phyloP scores from a whole-genome alignment of 2,888 invertebrate species.

The Dolomedes plantarius region DNA sequence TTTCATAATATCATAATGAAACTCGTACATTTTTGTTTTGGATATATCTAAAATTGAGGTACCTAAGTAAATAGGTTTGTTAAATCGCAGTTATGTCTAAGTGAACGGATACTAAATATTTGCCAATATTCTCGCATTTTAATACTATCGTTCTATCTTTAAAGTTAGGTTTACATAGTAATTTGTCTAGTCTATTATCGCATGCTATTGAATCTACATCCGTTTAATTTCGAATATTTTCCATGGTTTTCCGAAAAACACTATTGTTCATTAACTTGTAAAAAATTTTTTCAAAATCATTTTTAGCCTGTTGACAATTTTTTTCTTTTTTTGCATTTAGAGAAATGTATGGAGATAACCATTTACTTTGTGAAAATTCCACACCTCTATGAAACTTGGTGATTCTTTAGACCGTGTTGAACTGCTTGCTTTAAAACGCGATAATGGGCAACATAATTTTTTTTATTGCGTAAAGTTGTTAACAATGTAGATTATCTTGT shows the following conservation, averaged over 20 bases:
- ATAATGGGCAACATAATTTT: conserved; percentile 6
- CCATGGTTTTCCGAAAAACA: conserved; percentile 76
- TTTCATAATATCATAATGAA: neutral
- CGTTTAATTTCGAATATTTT: conserved; percentile 75
- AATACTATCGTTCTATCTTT: conserved; percentile 34
- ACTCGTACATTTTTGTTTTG: neutral
- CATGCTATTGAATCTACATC: conserved; percentile 73
- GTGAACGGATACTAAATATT: conserved; percentile 25
- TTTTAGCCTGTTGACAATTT: conserved; percentile 71
- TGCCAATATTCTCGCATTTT: no score
- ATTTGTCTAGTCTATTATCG: conserved; percentile 13
- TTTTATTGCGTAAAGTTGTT: neutral
- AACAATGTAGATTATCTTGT: conserved; percentile 14
- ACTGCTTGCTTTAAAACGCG: neutral
- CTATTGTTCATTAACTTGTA: conserved; percentile 76
- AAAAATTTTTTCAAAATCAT: conserved; percentile 76
- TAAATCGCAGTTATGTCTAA: conserved; percentile 36
- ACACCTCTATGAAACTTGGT: conserved; percentile 73
- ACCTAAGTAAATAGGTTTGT: conserved; percentile 27
- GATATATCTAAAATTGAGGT: neutral
- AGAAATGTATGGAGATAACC: conserved; percentile 54
- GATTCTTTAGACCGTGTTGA: conserved; percentile 72
- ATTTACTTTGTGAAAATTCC: conserved; percentile 40
- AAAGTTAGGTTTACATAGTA: conserved; percentile 54
- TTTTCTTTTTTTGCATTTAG: conserved; percentile 61